phyloP scores from a whole-genome alignment of 2,797 vertebrate genomes.

The Streptopelia turtur region DNA sequence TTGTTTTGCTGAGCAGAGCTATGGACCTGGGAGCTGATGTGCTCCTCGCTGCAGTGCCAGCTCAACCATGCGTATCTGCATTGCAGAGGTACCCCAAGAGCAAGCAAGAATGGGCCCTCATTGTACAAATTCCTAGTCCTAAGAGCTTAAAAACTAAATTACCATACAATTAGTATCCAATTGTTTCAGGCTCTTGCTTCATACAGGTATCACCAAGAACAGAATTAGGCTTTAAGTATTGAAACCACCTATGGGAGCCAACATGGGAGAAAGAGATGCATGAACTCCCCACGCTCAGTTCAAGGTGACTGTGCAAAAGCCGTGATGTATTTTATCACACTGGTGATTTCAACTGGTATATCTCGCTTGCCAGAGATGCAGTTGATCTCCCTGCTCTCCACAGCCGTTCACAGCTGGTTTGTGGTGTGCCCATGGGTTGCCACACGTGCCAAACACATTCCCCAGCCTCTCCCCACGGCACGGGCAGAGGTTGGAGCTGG shows the following conservation, averaged over 20 bases:
- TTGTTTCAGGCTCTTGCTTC: neutral
- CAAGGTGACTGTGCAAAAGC: neutral
- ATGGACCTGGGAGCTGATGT: rapidly evolving
- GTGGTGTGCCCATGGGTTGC: rapidly evolving
- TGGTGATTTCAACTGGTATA: neutral
- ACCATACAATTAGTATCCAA: neutral
- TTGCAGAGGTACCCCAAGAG: neutral
- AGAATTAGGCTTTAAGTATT: neutral
- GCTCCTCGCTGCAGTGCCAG: neutral
- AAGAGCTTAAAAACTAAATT: neutral
- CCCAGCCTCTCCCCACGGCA: rapidly evolving
- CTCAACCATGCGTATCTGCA: rapidly evolving
- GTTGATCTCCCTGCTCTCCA: neutral
- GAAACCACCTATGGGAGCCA: neutral
- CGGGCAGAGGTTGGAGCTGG: neutral
- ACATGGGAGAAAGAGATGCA: neutral
- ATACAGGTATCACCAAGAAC: neutral
- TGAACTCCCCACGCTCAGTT: neutral
- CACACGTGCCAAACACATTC: rapidly evolving
- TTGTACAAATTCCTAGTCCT: neutral
- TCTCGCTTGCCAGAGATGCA: neutral
- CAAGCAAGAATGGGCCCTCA: neutral
- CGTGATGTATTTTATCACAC: neutral
- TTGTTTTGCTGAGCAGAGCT: neutral
- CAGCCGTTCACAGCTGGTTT: neutral